A percentile compares a stretch with the other conserved stretches of the same genome.
Evolutionary conservation across 2,113 vertebrate species (phyloP).

Genomic region (Carassius gibelio): DNA sequence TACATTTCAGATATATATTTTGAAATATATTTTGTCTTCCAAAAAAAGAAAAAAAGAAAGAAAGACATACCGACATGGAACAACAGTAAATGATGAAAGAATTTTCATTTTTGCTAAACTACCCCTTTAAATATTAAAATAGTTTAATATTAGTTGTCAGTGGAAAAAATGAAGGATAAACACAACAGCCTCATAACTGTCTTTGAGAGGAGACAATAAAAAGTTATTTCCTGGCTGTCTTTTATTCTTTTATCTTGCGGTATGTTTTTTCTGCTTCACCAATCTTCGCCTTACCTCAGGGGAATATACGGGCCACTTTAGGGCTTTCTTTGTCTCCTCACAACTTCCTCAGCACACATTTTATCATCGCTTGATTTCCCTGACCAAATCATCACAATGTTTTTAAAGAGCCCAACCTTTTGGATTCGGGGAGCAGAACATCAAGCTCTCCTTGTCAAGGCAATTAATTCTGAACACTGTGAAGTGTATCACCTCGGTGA

Average conservation of each 20-base stretch:
- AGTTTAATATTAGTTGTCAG: not conserved
- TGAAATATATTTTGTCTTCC: too few species aligned
- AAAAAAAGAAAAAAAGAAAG: too few species aligned
- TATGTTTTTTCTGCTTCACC: conserved; percentile 12
- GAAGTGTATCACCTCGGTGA: conserved; percentile 59
- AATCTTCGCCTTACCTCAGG: not conserved
- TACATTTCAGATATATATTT: too few species aligned
- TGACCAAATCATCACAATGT: conserved; percentile 18
- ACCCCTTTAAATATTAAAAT: not conserved
- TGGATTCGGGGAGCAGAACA: conserved; percentile 36
- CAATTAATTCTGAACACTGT: conserved; percentile 46
- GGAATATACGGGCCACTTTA: not conserved
- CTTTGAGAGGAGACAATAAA: not conserved
- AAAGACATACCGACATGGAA: too few species aligned
- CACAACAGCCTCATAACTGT: not conserved
- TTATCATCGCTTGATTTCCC: conserved; percentile 33
- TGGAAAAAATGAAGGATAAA: not conserved
- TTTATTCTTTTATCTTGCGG: conserved; percentile 10
- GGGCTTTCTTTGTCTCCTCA: not conserved
- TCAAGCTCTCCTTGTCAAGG: conserved; percentile 31
- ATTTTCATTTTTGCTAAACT: not conserved
- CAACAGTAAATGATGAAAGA: not conserved
- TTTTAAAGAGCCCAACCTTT: conserved; percentile 6
- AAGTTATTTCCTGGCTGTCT: not conserved
- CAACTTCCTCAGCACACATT: conserved; percentile 9